These are phyloP conservation scores for Chamaea fasciata DNA, from an alignment of 2,113 vertebrate genomes.

Conservation along the genomic window DNA sequence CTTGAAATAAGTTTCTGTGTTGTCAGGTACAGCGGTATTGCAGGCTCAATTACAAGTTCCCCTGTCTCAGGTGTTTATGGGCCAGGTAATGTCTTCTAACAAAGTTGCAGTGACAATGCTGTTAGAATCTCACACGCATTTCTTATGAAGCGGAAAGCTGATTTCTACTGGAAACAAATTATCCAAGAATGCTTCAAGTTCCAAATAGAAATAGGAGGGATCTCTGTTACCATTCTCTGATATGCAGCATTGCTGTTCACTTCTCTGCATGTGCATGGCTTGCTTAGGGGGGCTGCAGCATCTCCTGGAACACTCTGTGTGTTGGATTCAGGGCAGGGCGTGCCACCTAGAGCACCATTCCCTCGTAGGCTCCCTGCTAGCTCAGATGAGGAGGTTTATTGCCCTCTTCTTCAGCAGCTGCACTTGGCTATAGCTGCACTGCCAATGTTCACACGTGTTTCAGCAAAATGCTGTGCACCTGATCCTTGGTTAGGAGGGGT, in stretches of 20 bases:
- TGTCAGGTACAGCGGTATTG: not conserved
- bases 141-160: not conserved
- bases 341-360: not conserved
- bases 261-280: fast-evolving
- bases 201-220: fast-evolving
- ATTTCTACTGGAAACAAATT: not conserved
- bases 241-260: fast-evolving
- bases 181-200: not conserved
- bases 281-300: not conserved
- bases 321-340: not conserved
- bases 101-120: not conserved
- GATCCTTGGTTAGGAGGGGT: not conserved
- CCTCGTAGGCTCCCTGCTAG: not conserved
- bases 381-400: not conserved
- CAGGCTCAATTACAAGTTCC: not conserved
- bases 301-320: not conserved
- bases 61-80: not conserved
- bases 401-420: not conserved
- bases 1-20: not conserved
- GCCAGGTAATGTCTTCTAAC: not conserved
- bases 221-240: fast-evolving
- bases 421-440: not conserved
- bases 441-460: fast-evolving
- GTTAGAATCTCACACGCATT: not conserved
- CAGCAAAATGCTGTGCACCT: not conserved